Percentiles rank a stretch among this genome's conserved stretches.
Conservation (phyloP, 2,888 invertebrate species). For the Periphyllus acericola region DNA sequence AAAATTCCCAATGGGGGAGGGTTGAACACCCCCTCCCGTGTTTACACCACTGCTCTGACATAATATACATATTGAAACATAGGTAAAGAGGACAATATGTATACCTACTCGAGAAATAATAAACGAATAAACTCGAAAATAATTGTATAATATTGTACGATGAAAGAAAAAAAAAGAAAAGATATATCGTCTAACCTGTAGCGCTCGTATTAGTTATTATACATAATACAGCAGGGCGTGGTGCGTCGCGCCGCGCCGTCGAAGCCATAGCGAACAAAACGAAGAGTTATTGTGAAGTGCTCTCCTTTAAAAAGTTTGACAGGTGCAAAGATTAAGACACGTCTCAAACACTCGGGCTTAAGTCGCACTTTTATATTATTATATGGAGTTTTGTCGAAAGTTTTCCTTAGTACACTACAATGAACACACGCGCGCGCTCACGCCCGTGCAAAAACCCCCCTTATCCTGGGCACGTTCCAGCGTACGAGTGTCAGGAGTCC, state of each 20-base stretch:
- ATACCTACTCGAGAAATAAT: not conserved
- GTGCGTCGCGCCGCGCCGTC: not conserved
- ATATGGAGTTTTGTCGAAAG: not conserved
- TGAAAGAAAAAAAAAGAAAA: too few species aligned
- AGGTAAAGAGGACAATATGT: too few species aligned
- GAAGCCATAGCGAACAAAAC: too few species aligned
- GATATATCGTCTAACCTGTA: not conserved
- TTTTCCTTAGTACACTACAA: not conserved
- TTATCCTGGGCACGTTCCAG: too few species aligned
- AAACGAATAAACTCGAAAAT: too few species aligned
- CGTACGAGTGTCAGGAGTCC: not conserved
- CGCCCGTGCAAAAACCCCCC: too few species aligned
- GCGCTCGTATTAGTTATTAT: not conserved
- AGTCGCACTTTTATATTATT: not conserved
- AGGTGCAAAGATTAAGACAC: conserved; percentile 6
- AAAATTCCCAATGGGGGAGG: too few species aligned
- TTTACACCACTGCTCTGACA: too few species aligned
- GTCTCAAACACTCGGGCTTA: conserved; percentile 19
- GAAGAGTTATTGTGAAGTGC: not conserved
- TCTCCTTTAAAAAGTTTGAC: not conserved
- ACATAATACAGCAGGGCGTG: not conserved
- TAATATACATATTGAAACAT: too few species aligned
- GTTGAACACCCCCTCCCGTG: too few species aligned
- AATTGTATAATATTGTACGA: too few species aligned
- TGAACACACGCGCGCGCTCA: not conserved